Base-by-base conservation (phyloP, 2,888 invertebrate genomes). In the Eupithecia subumbrata region DNA sequence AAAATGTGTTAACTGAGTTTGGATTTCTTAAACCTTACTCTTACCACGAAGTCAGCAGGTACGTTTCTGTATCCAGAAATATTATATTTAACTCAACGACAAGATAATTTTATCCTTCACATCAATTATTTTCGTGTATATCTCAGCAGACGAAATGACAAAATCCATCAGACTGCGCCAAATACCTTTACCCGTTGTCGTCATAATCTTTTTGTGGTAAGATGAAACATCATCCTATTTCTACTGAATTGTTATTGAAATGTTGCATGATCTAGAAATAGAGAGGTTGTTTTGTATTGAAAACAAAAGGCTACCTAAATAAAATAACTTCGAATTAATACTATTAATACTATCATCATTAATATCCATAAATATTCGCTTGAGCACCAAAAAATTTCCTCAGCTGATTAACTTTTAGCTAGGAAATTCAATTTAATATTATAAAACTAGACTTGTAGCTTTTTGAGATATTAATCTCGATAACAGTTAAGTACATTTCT, bases 1-100 rank as follows among this genome's bases (percentile, higher is more conserved):
- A 84, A 88, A 91, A 92, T 92, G 93, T 94, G 94, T 94, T 94
- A 92, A 89, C 89, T 85, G 87, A 85, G 85, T 87, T 88, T 86
- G 84, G 84, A 87, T 86, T 84, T 70, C 30, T 64, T 52, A 11
- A 80, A 86, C 85, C 85, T 83, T 84, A 82, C 48, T 63, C 56
- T 56, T 72, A 72, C 63, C 72, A 74, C 72, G 67, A 72, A 72
- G 66, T 30, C 25, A 25, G 22, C 3, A 52, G 2, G n/a, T n/a
- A 52, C 11, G 9, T 22, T 56, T 22, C 48, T n/a, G 48, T n/a
- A 9, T 48, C 1, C 56, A 22, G 22, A 22, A 56, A 56, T 22
- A 22, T 56, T 22, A 22, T 56, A 22, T 22, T 45, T 16, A 56
- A n/a, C 11, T 60, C 22, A 60, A 22, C 60, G 25, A 25, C 12